These are phyloP conservation scores for Pocota personata DNA, from an alignment of 2,888 invertebrate species.

Conservation along the genomic window DNA sequence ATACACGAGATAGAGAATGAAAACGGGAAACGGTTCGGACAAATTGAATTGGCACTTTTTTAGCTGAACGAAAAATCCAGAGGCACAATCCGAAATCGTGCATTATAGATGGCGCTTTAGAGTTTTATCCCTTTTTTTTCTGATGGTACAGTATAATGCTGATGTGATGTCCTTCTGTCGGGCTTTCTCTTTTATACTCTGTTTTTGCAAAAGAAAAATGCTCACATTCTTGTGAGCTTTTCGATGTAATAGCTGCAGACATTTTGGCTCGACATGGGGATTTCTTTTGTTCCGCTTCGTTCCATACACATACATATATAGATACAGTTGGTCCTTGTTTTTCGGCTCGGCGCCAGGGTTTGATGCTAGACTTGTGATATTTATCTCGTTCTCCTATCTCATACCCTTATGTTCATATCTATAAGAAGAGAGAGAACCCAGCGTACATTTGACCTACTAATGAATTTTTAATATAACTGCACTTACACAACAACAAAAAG, in stretches of 20 bases:
- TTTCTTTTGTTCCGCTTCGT: slow-evolving; percentile 49
- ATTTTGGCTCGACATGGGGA: slow-evolving; percentile 67
- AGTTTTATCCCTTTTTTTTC: not conserved
- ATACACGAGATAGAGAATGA: not conserved
- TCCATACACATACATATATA: not conserved
- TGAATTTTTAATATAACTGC: slow-evolving; percentile 64
- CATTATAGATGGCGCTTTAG: slow-evolving; percentile 30
- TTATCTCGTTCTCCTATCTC: not conserved
- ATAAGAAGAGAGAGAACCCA: not conserved
- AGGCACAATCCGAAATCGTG: slow-evolving; percentile 1
- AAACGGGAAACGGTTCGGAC: slow-evolving; percentile 36
- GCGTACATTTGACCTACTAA: slow-evolving; percentile 68
- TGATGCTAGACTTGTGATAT: slow-evolving; percentile 60
- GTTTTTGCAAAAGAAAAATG: slow-evolving; percentile 40
- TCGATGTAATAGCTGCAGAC: slow-evolving; percentile 64
- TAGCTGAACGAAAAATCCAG: not conserved
- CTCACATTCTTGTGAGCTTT: slow-evolving; percentile 46
- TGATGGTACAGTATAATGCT: not conserved
- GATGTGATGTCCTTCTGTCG: slow-evolving; percentile 37
- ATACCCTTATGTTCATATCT: too few species aligned
- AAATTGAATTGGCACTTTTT: slow-evolving; percentile 21
- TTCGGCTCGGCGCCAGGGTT: slow-evolving; percentile 59
- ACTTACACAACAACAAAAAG: slow-evolving; percentile 11
- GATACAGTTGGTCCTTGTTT: not conserved
- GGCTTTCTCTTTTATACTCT: slow-evolving; percentile 47